phyloP scores from a whole-genome alignment of 2,113 vertebrate genomes.

The Hemibates koningsi region DNA sequence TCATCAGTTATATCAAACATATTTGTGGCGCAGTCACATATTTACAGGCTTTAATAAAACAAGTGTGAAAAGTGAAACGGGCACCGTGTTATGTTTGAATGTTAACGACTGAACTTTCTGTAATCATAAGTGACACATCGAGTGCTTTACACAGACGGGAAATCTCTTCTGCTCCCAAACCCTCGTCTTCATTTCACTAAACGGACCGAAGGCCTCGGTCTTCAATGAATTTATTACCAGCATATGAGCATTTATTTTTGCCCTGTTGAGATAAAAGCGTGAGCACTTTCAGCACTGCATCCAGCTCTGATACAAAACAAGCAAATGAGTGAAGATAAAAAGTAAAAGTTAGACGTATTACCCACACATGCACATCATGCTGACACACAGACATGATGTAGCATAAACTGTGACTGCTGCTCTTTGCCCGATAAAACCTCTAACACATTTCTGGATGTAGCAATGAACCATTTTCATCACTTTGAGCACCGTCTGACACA shows the following conservation, averaged over 20 bases:
- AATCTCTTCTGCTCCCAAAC: background rate
- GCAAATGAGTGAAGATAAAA: rapidly evolving
- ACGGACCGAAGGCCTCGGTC: background rate
- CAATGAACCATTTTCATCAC: background rate
- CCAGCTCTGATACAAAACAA: background rate
- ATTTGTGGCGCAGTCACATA: background rate
- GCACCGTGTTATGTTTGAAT: background rate
- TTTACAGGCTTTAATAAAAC: background rate
- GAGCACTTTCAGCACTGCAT: background rate
- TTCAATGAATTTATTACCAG: background rate
- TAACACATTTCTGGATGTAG: background rate
- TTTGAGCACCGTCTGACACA: background rate
- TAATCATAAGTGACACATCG: background rate
- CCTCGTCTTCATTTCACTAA: background rate
- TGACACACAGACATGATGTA: background rate
- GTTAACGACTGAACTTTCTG: background rate
- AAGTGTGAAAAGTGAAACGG: background rate
- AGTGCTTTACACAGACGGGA: background rate
- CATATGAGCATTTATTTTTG: background rate
- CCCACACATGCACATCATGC: background rate
- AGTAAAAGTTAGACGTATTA: background rate
- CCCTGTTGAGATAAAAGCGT: rapidly evolving
- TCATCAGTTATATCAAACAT: background rate
- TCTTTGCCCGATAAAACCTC: background rate
- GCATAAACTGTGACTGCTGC: background rate